Evolutionary conservation across 2,888 invertebrate species (phyloP), one percentile per base, ranked within the genome.

Genomic region (Ophion obscuratus): DNA sequence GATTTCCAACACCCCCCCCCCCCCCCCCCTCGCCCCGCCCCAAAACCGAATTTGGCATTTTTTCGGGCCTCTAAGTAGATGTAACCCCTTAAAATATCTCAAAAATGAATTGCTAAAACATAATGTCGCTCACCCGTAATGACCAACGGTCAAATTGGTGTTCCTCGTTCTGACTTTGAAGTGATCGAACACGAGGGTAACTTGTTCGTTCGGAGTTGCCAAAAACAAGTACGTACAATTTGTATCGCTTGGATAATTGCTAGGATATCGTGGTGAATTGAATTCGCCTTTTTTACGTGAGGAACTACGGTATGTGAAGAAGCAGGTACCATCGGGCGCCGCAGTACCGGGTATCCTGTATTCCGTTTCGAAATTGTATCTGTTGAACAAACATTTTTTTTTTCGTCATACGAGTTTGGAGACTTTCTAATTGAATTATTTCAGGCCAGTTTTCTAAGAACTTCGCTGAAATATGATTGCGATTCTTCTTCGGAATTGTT

Each of bases 211-310:
- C 88, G 97, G 96, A 89, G 97, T 97, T 79, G 97, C 97, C 91
- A 97, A 95, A 94, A 99, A 98, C 92, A 97, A 96, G 95, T 98
- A 99, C 86, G 98, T 97, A 95, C 99, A 99, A 95, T 98, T 98
- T 89, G 97, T 98, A 94, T 97, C 97, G 92, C 98, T 98, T 88
- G 99, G 99, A 95, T 99, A 99, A 95, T 98, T 98, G 93, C 98
- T 98, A 92, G 99, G 99, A 96, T 98, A 98, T 86, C 99, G 96
- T 31, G 99, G 99, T 78, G 99, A 99, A 95, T 99, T 99, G 94
- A 99, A 97, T 93, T 98, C 98, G 75, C 98, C 98, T 85, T 96
- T 96, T 94, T 98, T 98, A 93, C 97, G 96, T 64, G 98, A 97
- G 89, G 97, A 96, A 93, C 98, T 98, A 90, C 96, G 96, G 95